Evolutionary conservation across 2,113 vertebrate species (phyloP).

Genomic region (Dromiciops gliroides): DNA sequence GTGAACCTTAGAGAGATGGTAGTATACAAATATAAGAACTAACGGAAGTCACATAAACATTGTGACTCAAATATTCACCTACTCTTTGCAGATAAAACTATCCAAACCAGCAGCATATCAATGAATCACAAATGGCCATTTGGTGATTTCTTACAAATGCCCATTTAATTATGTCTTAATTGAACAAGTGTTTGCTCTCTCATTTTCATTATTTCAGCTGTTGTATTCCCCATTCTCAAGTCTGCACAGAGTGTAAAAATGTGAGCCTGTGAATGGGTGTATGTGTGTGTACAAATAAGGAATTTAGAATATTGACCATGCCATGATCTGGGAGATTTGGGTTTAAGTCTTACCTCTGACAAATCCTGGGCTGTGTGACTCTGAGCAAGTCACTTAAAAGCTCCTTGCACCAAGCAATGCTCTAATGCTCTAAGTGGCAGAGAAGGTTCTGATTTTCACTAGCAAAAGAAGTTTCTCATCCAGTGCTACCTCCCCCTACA

Average conservation of each 20-base stretch:
- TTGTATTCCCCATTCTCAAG: not conserved
- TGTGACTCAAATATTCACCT: not conserved
- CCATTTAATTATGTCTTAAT: not conserved
- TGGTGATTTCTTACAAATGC: not conserved
- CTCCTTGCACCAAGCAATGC: not conserved
- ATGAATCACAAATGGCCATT: not conserved
- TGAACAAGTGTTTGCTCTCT: not conserved
- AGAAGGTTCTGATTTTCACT: not conserved
- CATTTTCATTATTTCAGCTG: not conserved
- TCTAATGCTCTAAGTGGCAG: not conserved
- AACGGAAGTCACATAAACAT: not conserved
- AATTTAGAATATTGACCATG: not conserved
- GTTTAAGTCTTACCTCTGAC: not conserved
- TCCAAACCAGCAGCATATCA: not conserved
- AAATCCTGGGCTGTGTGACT: not conserved
- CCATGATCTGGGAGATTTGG: not conserved
- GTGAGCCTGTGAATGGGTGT: not conserved
- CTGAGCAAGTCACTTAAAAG: too few species aligned
- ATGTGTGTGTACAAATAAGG: not conserved
- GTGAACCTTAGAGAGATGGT: not conserved
- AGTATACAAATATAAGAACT: not conserved
- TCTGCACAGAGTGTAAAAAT: not conserved
- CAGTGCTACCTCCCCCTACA: not conserved
- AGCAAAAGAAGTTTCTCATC: not conserved
- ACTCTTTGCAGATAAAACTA: not conserved